These are phyloP conservation scores for Macroramphosus scolopax DNA, from an alignment of 2,797 vertebrate genomes.

Conservation along the genomic window DNA sequence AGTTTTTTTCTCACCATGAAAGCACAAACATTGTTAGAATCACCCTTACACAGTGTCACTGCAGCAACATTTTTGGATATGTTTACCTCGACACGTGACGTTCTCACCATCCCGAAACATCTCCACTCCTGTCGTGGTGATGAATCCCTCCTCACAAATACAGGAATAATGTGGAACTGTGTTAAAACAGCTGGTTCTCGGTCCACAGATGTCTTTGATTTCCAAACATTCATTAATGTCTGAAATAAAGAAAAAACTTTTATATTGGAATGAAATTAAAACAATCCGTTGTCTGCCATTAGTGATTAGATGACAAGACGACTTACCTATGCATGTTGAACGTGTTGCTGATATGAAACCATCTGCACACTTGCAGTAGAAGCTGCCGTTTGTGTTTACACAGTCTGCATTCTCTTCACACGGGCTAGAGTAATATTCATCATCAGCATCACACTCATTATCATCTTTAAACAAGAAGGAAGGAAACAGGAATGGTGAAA, in stretches of 20 bases:
- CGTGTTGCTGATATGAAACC: background rate
- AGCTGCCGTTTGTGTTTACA: constrained; percentile 42
- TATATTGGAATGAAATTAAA: background rate
- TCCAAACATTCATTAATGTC: constrained; percentile 55
- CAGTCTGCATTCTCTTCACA: constrained; percentile 35
- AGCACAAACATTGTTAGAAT: background rate
- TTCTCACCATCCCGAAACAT: fast-evolving
- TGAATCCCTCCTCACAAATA: constrained; percentile 51
- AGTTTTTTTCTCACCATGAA: background rate
- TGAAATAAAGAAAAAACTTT: constrained; percentile 22
- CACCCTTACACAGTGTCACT: background rate
- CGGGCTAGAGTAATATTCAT: fast-evolving
- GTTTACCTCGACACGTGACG: constrained; percentile 39
- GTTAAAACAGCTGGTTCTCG: constrained; percentile 24
- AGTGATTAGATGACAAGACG: background rate
- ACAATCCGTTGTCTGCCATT: background rate
- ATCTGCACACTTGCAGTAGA: constrained; percentile 44
- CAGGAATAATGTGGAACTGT: constrained; percentile 14
- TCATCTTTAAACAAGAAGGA: constrained; percentile 20
- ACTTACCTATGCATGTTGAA: constrained; percentile 35
- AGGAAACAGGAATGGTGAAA: constrained; percentile 9
- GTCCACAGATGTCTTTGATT: constrained; percentile 21
- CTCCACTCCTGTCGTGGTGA: background rate
- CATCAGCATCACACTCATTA: constrained; percentile 26
- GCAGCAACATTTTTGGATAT: no score